Conservation (phyloP, 2,888 invertebrate species). For the Aporophyla lueneburgensis region DNA sequence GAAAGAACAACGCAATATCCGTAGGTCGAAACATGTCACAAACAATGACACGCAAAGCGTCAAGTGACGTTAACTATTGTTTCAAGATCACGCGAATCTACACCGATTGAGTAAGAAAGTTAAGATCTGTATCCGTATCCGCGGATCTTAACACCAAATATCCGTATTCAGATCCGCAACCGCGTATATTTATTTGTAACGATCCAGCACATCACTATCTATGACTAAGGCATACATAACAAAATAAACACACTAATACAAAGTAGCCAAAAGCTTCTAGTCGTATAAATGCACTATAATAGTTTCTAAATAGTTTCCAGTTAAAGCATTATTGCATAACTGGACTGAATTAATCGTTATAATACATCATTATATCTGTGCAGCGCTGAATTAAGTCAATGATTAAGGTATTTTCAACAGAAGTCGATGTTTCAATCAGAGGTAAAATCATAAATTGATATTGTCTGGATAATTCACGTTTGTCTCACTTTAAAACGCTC, state of each 20-base stretch:
- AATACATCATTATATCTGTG: conserved; percentile 7
- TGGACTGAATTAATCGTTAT: conserved; percentile 7
- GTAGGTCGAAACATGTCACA: no score
- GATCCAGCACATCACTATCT: no score
- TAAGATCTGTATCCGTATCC: no score
- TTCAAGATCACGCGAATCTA: no score
- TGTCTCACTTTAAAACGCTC: background rate
- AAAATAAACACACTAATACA: background rate
- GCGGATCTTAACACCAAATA: no score
- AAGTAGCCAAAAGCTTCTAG: background rate
- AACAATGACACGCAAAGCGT: no score
- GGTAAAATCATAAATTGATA: conserved; percentile 7
- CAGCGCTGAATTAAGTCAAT: conserved; percentile 16
- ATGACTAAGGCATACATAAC: no score
- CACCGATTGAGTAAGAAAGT: no score
- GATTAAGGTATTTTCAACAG: conserved; percentile 15
- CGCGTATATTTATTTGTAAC: no score
- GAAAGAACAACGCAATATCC: no score
- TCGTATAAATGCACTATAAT: background rate
- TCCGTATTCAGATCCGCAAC: no score
- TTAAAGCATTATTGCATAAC: background rate
- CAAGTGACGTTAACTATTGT: no score
- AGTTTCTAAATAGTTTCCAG: conserved; percentile 1
- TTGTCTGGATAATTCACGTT: background rate
- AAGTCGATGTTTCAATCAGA: conserved; percentile 23